Percentiles rank a stretch among this genome's conserved stretches.
Evolutionary conservation across 2,888 invertebrate genomes (phyloP).

Genomic region (Lissocephala sabroskyi): DNA sequence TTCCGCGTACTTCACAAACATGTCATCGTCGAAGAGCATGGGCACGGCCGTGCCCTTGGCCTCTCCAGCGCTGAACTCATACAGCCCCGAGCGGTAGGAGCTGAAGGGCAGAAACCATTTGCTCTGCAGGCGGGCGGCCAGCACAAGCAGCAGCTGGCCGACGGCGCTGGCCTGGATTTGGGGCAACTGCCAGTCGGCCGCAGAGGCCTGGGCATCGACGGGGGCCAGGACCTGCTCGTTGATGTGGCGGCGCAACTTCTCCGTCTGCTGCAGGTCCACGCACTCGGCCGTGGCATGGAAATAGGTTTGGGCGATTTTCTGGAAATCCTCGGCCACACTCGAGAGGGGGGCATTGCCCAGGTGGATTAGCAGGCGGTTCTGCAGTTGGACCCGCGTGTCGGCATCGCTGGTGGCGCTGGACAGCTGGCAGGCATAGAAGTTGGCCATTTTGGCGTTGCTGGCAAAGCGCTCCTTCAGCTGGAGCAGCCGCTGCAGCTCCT

Average conservation of each 20-base stretch:
- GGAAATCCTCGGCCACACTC: slow-evolving; percentile 54
- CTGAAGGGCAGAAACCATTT: slow-evolving; percentile 69
- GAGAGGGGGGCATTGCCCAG: slow-evolving; percentile 18
- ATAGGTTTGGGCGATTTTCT: slow-evolving; percentile 65
- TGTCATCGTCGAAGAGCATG: slow-evolving; percentile 75
- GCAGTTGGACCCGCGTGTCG: slow-evolving; percentile 74
- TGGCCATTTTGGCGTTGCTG: slow-evolving; percentile 60
- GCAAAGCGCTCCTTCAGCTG: slow-evolving; percentile 52
- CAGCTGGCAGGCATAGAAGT: slow-evolving; percentile 55
- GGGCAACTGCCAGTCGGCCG: slow-evolving; percentile 33
- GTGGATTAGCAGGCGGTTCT: slow-evolving; percentile 47
- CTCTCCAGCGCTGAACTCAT: slow-evolving; percentile 72
- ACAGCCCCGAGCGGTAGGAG: slow-evolving; percentile 61
- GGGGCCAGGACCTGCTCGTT: slow-evolving; percentile 29
- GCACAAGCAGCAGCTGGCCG: slow-evolving; percentile 37
- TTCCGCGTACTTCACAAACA: slow-evolving; percentile 74
- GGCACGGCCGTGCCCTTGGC: slow-evolving; percentile 74
- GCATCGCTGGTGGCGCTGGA: slow-evolving; percentile 36
- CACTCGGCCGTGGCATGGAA: slow-evolving; percentile 59
- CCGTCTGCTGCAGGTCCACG: slow-evolving; percentile 81
- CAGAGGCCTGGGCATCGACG: slow-evolving; percentile 40
- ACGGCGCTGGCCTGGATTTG: slow-evolving; percentile 14
- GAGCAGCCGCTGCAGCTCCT: slow-evolving; percentile 50
- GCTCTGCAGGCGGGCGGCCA: slow-evolving; percentile 48
- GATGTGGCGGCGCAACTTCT: slow-evolving; percentile 46